These are phyloP conservation scores for Passer domesticus DNA, from an alignment of 2,113 vertebrate genomes.

Conservation along the genomic window DNA sequence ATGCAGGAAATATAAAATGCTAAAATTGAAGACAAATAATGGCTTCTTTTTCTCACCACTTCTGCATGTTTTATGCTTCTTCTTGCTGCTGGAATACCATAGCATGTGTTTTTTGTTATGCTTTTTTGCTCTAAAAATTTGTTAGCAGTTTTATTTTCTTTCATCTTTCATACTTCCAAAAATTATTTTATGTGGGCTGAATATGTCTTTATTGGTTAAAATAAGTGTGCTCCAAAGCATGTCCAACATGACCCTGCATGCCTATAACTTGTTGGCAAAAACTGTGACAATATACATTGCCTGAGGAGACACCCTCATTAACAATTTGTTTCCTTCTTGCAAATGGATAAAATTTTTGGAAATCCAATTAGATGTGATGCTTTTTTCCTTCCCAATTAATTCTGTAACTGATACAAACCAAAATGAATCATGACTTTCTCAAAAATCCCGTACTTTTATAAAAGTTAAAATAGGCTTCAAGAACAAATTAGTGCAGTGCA, in stretches of 20 bases:
- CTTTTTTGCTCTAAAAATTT: background rate
- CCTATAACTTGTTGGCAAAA: constrained; percentile 49
- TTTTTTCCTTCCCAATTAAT: constrained; percentile 35
- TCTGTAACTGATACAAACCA: constrained; percentile 49
- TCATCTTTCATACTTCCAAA: background rate
- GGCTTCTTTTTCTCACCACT: background rate
- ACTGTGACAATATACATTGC: constrained; percentile 33
- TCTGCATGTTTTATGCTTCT: background rate
- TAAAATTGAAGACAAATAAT: background rate
- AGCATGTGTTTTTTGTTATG: background rate
- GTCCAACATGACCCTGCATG: constrained; percentile 10
- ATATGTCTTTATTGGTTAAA: constrained; percentile 42
- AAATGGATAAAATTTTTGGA: constrained; percentile 24
- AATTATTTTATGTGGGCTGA: constrained; percentile 25
- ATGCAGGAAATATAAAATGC: background rate
- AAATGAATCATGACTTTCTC: constrained; percentile 21
- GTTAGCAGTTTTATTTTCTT: background rate
- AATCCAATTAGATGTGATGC: constrained; percentile 20
- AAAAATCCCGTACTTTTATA: background rate
- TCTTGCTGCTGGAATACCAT: background rate
- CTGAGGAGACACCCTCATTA: constrained; percentile 36
- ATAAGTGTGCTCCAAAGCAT: constrained; percentile 8
- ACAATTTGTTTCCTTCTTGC: constrained; percentile 35
- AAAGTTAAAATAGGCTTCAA: constrained; percentile 59
- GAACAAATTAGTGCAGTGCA: constrained; percentile 19